Evolutionary conservation across 2,888 invertebrate genomes (phyloP), one percentile per base, ranked within the genome.

Genomic region (Geotrupes spiniger): DNA sequence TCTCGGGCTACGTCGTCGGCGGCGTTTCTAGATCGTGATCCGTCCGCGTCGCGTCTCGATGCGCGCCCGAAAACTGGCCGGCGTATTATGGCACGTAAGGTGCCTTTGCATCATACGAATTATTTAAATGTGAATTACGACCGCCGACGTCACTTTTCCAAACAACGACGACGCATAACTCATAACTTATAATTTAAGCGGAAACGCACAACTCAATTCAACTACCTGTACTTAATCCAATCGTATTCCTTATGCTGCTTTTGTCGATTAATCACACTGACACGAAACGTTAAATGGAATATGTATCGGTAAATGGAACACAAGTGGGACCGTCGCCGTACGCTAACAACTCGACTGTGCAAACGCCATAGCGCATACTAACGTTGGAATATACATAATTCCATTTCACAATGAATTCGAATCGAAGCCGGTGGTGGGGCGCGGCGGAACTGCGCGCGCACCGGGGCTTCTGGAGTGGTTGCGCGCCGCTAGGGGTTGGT

Each of bases 371-470:
- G 31, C 31, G 39, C 36, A 46, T 40, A 46, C 46, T 46, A 46
- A 40, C 36, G 33, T 15, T 10, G 33, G 33, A 12, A 14, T 10
- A 10, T 10, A 40, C 46, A 40, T 36, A 16, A 25, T 33, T 33
- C 27, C 46, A 41, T 27, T 27, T 33, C 36, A 9, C 41, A 40
- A 40, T 15, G 46, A 46, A 43, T 49, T 43, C 43, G 42, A 43
- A 49, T 43, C 42, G 46, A 46, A 46, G 48, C 28, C 26, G 26
- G 36, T 39, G 15, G 33, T 37, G 47, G 51, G 42, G 46, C 48
- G 51, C 43, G 31, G 21, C 14, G 11, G 33, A 51, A 55, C 36
- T 55, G 55, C 55, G 57, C 54, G 36, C 43, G 51, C 33, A 38
- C 12, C 29, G n/a, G n/a, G n/a, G n/a, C n/a, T n/a, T n/a, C n/a